A percentile compares a stretch with the other conserved stretches of the same genome.
phyloP scores from a whole-genome alignment of 2,888 invertebrate species.

The Drosophila sordidula region DNA sequence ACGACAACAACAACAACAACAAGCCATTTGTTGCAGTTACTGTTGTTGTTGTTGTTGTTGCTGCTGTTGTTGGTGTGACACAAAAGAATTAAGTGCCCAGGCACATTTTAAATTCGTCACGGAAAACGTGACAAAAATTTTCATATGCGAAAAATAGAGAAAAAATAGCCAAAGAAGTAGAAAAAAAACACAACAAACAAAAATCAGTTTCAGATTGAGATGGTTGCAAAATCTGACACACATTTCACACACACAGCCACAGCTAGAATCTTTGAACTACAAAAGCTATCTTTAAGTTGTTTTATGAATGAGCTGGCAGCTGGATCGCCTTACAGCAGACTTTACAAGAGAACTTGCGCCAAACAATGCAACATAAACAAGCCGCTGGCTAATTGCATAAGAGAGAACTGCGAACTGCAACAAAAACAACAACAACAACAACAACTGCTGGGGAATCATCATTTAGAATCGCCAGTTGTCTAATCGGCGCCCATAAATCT shows the following conservation, averaged over 20 bases:
- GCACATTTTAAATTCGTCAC: slow-evolving; percentile 80
- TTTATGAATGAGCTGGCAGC: slow-evolving; percentile 68
- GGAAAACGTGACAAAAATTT: slow-evolving; percentile 79
- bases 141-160: slow-evolving; percentile 61
- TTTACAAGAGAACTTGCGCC: slow-evolving; percentile 35
- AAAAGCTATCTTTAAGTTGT: slow-evolving; percentile 30
- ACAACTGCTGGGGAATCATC: slow-evolving; percentile 45
- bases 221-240: slow-evolving; percentile 78
- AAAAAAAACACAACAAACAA: slow-evolving; percentile 23
- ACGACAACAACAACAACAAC: slow-evolving; percentile 25
- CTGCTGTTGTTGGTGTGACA: slow-evolving; percentile 46
- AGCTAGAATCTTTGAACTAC: slow-evolving; percentile 55
- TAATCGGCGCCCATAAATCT: slow-evolving; percentile 70
- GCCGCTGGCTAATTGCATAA: slow-evolving; percentile 71
- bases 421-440: not conserved
- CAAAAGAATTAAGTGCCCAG: slow-evolving; percentile 78
- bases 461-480: slow-evolving; percentile 65
- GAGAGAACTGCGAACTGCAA: slow-evolving; percentile 18
- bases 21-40: slow-evolving; percentile 25
- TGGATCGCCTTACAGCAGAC: slow-evolving; percentile 24
- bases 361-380: slow-evolving; percentile 74
- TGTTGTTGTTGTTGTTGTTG: slow-evolving; percentile 27
- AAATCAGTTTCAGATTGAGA: slow-evolving; percentile 53
- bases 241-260: slow-evolving; percentile 67
- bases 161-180: slow-evolving; percentile 5